Percentiles rank a stretch among this genome's conserved stretches.
These are phyloP conservation scores for Ceyx erithaca DNA, from an alignment of 2,797 vertebrate genomes.

Conservation along the genomic window DNA sequence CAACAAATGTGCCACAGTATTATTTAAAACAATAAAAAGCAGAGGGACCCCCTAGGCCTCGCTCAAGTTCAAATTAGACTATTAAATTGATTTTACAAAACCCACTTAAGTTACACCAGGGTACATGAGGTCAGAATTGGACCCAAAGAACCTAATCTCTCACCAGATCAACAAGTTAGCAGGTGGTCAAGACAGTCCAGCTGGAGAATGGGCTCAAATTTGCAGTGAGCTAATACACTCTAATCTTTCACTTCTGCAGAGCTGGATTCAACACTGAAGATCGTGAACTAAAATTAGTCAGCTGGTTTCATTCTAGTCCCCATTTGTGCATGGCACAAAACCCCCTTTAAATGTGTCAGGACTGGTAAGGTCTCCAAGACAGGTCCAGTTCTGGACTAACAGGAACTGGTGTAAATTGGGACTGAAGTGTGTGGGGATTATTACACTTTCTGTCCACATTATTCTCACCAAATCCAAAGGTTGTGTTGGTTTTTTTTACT, in stretches of 20 bases:
- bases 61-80: background rate
- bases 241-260: slow-evolving; percentile 56
- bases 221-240: slow-evolving; percentile 52
- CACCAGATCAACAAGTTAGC: slow-evolving; percentile 59
- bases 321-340: slow-evolving; percentile 23
- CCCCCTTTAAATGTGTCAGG: background rate
- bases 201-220: slow-evolving; percentile 39
- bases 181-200: slow-evolving; percentile 55
- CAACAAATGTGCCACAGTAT: background rate
- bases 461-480: background rate
- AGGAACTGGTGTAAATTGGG: slow-evolving; percentile 43
- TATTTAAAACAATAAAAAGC: background rate
- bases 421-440: slow-evolving; percentile 7
- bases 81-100: background rate
- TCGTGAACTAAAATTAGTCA: slow-evolving; percentile 55
- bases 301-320: slow-evolving; percentile 18
- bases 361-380: background rate
- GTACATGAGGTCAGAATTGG: slow-evolving; percentile 37
- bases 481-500: background rate
- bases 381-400: background rate
- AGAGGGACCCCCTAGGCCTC: background rate
- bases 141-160: slow-evolving; percentile 50
- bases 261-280: slow-evolving; percentile 25
- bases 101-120: background rate
- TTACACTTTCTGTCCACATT: slow-evolving; percentile 26